Evolutionary conservation across 2,888 invertebrate species (phyloP).

Genomic region (Lepidocyrtoides sp.): DNA sequence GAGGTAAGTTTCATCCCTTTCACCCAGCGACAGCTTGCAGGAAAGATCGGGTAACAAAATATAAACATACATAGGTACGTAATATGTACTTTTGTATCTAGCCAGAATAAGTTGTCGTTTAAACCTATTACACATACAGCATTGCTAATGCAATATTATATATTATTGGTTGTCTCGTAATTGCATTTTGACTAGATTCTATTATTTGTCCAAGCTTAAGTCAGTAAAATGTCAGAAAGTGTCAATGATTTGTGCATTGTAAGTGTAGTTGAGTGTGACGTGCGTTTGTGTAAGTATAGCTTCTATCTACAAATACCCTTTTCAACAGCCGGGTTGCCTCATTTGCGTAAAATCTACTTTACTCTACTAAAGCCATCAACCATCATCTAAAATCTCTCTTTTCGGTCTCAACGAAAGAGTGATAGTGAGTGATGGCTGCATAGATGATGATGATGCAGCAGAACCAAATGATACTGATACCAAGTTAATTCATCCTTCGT

Average conservation of each 20-base stretch:
- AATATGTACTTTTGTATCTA: not conserved
- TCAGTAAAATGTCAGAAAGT: slow-evolving; percentile 70
- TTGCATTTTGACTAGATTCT: slow-evolving; percentile 69
- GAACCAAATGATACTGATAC: slow-evolving; percentile 47
- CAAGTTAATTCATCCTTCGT: slow-evolving; percentile 36
- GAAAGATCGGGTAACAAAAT: slow-evolving; percentile 1
- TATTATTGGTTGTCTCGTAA: slow-evolving; percentile 27
- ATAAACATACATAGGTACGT: not conserved
- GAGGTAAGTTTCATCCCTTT: not conserved
- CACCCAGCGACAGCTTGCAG: not conserved
- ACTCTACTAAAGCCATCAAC: slow-evolving; percentile 27
- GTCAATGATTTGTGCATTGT: slow-evolving; percentile 63
- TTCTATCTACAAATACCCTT: not conserved
- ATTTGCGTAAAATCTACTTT: slow-evolving; percentile 70
- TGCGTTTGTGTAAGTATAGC: not conserved
- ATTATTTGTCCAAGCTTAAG: slow-evolving; percentile 65
- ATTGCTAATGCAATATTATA: not conserved
- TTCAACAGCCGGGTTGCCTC: slow-evolving; percentile 40
- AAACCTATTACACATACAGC: not conserved
- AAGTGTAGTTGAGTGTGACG: slow-evolving; percentile 62
- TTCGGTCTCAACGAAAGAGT: not conserved
- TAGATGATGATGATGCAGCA: slow-evolving; percentile 51
- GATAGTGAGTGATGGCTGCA: slow-evolving; percentile 39
- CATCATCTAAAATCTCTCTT: not conserved
- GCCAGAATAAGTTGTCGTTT: no score